Conservation (phyloP, 2,113 vertebrate species). For the Onychostruthus taczanowskii region DNA sequence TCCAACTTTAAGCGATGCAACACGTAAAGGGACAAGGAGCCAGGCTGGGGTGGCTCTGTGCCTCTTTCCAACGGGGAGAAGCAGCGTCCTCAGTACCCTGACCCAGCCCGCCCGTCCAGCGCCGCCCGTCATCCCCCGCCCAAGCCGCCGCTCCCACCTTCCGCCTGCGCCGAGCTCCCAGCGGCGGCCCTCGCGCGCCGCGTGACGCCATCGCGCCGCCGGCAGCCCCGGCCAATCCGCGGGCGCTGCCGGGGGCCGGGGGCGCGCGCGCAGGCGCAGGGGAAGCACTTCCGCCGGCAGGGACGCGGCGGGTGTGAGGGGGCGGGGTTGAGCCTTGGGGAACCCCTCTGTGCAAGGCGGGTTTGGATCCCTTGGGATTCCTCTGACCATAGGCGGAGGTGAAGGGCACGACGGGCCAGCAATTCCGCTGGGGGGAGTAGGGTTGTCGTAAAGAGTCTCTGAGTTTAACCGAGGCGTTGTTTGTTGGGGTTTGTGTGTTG, state of each 20-base stretch:
- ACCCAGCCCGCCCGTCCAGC: background rate
- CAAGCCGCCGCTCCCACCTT: background rate
- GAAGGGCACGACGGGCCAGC: background rate
- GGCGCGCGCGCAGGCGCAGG: background rate
- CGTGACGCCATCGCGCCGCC: background rate
- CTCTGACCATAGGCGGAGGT: too few species aligned
- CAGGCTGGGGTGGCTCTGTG: accelerated
- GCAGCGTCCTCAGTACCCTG: accelerated
- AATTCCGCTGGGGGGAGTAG: accelerated
- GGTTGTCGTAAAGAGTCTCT: accelerated
- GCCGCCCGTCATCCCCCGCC: background rate
- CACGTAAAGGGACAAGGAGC: accelerated
- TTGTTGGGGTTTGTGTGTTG: background rate
- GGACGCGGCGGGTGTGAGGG: background rate
- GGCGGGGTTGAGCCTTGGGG: accelerated
- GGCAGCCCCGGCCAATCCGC: background rate
- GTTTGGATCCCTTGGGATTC: too few species aligned
- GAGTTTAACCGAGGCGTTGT: background rate
- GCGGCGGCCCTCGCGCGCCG: too few species aligned
- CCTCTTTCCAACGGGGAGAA: background rate
- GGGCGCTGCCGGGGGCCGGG: background rate
- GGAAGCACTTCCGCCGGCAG: background rate
- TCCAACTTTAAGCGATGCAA: accelerated
- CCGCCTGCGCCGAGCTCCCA: background rate
- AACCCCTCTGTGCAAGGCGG: too few species aligned